These are phyloP conservation scores for Thalpophila matura DNA, from an alignment of 2,888 invertebrate species.

Conservation along the genomic window DNA sequence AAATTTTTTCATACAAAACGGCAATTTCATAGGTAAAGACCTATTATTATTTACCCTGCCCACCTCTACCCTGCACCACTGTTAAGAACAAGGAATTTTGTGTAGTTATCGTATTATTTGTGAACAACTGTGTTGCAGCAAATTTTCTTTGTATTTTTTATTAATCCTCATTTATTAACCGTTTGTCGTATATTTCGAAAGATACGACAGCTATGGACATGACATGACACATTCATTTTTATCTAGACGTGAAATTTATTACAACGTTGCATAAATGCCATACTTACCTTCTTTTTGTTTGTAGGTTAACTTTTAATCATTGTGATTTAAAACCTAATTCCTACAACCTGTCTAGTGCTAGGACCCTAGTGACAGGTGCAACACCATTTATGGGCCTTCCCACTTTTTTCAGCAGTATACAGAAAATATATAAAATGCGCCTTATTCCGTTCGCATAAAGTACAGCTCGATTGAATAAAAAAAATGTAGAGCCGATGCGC, in stretches of 20 bases:
- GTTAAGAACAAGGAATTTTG: too few species aligned
- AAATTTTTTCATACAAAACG: too few species aligned
- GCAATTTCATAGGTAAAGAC: too few species aligned
- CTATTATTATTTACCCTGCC: too few species aligned
- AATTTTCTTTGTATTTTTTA: background rate
- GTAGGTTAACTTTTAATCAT: conserved; percentile 47
- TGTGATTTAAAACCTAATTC: conserved; percentile 71
- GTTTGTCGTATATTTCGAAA: conserved; percentile 7
- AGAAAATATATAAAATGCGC: conserved; percentile 68
- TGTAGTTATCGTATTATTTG: too few species aligned
- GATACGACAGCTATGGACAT: background rate
- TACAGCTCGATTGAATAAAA: conserved; percentile 70
- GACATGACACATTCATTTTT: conserved; percentile 1
- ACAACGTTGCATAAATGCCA: conserved; percentile 1
- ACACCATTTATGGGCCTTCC: conserved; percentile 80
- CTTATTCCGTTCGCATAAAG: conserved; percentile 74
- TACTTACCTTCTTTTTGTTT: conserved; percentile 21
- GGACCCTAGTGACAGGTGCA: conserved; percentile 84
- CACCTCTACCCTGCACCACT: too few species aligned
- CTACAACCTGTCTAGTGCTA: conserved; percentile 69
- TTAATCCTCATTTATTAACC: conserved; percentile 14
- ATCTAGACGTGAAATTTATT: conserved; percentile 7
- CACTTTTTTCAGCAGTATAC: conserved; percentile 72
- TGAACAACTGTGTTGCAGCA: background rate
- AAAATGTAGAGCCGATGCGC: conserved; percentile 74